Evolutionary conservation across 2,113 vertebrate species (phyloP).

Genomic region (Numenius arquata): DNA sequence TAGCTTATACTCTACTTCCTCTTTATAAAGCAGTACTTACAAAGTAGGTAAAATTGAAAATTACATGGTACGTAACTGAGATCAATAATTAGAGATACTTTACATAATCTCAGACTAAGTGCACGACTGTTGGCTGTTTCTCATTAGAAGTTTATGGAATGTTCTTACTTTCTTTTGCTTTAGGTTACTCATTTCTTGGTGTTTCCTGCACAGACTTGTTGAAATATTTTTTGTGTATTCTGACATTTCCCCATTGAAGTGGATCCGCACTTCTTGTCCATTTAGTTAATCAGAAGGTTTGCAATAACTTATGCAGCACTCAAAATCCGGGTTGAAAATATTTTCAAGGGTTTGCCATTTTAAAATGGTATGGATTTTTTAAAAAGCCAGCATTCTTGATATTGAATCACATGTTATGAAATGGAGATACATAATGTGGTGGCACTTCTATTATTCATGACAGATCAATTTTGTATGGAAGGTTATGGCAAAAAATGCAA

Average conservation of each 20-base stretch:
- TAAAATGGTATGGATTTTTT: constrained; percentile 9
- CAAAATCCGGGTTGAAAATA: not conserved
- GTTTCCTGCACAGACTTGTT: not conserved
- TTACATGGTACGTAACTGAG: not conserved
- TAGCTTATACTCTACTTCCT: not conserved
- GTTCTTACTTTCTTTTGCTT: not conserved
- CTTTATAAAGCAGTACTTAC: not conserved
- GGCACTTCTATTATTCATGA: constrained; percentile 36
- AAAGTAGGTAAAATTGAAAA: constrained; percentile 10
- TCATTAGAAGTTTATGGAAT: not conserved
- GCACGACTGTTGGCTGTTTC: not conserved
- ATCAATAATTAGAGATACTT: constrained; percentile 13
- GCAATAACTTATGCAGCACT: not conserved
- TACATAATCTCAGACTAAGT: not conserved
- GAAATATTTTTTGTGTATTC: not conserved
- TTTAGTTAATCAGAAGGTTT: not conserved
- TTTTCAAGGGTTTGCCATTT: not conserved
- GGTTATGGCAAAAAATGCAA: constrained; percentile 56
- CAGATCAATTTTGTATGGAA: constrained; percentile 66
- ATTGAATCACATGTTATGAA: constrained; percentile 37
- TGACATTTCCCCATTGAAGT: not conserved
- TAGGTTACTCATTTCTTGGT: not conserved
- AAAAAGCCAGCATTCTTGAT: constrained; percentile 5
- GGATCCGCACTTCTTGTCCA: not conserved
- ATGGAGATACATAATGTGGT: constrained; percentile 50